Conservation (phyloP, 2,888 invertebrate species). For the Noctua janthe region DNA sequence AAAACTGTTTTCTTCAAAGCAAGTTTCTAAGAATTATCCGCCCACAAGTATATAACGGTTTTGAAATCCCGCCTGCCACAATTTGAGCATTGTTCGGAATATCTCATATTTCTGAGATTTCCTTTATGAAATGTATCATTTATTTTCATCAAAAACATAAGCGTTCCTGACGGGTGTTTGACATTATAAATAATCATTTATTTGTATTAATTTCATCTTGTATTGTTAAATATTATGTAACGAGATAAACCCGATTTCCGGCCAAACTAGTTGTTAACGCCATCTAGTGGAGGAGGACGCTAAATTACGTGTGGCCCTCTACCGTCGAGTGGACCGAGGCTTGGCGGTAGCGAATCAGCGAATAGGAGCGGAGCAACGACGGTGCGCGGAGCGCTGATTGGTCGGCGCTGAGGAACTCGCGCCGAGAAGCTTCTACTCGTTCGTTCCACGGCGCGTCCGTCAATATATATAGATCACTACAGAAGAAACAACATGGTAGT, state of each 20-base stretch:
- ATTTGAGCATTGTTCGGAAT: conserved; percentile 15
- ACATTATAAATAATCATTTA: conserved; percentile 3
- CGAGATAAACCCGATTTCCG: neutral
- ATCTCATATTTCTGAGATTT: conserved; percentile 16
- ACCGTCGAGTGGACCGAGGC: too few relatives aligned
- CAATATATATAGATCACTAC: too few relatives aligned
- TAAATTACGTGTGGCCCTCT: too few relatives aligned
- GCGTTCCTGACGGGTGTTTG: neutral
- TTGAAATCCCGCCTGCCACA: conserved; percentile 10
- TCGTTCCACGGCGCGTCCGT: too few relatives aligned
- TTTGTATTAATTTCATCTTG: neutral
- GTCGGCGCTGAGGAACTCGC: too few relatives aligned
- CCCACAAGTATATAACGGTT: neutral
- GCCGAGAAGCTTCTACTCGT: too few relatives aligned
- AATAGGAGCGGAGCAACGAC: too few relatives aligned
- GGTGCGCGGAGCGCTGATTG: too few relatives aligned
- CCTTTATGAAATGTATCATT: conserved; percentile 11
- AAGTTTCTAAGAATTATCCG: neutral
- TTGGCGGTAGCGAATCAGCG: too few relatives aligned
- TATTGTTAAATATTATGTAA: neutral
- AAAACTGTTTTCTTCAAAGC: neutral
- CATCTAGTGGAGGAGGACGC: too few relatives aligned
- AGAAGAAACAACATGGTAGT: too few relatives aligned
- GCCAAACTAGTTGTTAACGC: neutral
- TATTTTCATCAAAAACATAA: conserved; percentile 26